Evolutionary conservation across 2,888 invertebrate species (phyloP).

Genomic region (Pheosia tremula): DNA sequence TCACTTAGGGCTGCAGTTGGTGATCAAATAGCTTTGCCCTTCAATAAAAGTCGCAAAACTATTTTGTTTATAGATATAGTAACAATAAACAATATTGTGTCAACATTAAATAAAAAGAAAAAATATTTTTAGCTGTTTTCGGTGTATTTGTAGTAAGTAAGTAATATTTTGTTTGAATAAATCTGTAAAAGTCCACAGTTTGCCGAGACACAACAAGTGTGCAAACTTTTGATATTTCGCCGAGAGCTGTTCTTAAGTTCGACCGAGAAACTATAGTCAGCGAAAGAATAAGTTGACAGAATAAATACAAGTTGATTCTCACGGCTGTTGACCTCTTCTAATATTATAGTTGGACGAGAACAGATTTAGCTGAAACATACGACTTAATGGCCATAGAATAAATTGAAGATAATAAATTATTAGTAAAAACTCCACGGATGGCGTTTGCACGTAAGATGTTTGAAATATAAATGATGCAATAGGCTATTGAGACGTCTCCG

Average conservation of each 20-base stretch:
- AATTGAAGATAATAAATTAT: too few species aligned
- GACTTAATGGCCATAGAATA: too few species aligned
- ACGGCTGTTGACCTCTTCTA: background rate
- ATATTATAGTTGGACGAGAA: background rate
- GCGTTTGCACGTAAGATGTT: too few species aligned
- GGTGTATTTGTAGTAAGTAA: background rate
- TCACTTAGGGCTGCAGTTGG: background rate
- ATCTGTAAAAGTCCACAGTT: constrained; percentile 17
- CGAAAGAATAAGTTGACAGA: constrained; percentile 16
- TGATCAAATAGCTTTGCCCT: constrained; percentile 6
- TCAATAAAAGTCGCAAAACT: constrained; percentile 6
- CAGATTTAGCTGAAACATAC: too few species aligned
- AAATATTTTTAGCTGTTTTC: constrained; percentile 2
- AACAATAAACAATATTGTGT: too few species aligned
- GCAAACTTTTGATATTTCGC: constrained; percentile 17
- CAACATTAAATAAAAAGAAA: too few species aligned
- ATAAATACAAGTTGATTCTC: constrained; percentile 11
- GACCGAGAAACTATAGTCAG: constrained; percentile 24
- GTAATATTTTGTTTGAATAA: constrained; percentile 18
- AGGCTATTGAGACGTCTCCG: too few species aligned
- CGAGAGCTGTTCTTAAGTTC: constrained; percentile 20
- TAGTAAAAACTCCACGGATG: constrained; percentile 6
- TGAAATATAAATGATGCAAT: too few species aligned
- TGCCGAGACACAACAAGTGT: constrained; percentile 25
- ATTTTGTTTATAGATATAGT: too few species aligned